Evolutionary conservation across 1,140 invertebrate species (phyloP), one percentile per base, ranked within the genome.

Genomic region (Leptopilina boulardi): DNA sequence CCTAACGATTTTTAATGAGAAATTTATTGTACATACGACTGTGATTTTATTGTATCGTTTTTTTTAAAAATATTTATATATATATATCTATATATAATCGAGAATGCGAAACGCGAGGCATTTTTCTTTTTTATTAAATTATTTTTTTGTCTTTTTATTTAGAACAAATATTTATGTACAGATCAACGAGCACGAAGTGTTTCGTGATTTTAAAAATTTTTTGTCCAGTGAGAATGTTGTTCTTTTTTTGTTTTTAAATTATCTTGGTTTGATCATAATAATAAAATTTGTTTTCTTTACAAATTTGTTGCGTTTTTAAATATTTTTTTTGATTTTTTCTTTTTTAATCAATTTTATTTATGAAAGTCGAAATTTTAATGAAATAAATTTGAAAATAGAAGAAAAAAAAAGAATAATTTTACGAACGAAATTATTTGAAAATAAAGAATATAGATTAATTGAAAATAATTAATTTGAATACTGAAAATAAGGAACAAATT

Each of bases 1-100:
- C 5, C 6, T 66, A 34, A 66, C 23, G 59, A 66, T 15, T 30
- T 30, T 66, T 30, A 66, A 30, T 66, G 23, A 66, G 11, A 66
- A 66, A 66, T 66, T 66, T 66, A n/a, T 66, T 30, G 21, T 38
- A 38, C 34, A 66, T n/a, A 23, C n/a, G 47, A 51, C 59, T 66
- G 23, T 66, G 59, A 66, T 66, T 23, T 66, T 21, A 59, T 44
- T 51, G 47, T 26, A 66, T 66, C n/a, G 59, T 66, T 30, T 66
- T 30, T n/a, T n/a, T n/a, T n/a, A n/a, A n/a, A n/a, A n/a, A n/a
- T 38, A 38, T 15, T n/a, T n/a, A 34, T 66, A 15, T 66, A 13
- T 21, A 10, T 21, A 26, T 23, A 5, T 23, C 10, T 59, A n/a
- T n/a, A n/a, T 59, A 9, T 26, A 59, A 66, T 66, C 23, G 59